A percentile compares a stretch with the other conserved stretches of the same genome.
Evolutionary conservation across 1,140 invertebrate genomes (phyloP).

Genomic region (Archivesica marissinica): DNA sequence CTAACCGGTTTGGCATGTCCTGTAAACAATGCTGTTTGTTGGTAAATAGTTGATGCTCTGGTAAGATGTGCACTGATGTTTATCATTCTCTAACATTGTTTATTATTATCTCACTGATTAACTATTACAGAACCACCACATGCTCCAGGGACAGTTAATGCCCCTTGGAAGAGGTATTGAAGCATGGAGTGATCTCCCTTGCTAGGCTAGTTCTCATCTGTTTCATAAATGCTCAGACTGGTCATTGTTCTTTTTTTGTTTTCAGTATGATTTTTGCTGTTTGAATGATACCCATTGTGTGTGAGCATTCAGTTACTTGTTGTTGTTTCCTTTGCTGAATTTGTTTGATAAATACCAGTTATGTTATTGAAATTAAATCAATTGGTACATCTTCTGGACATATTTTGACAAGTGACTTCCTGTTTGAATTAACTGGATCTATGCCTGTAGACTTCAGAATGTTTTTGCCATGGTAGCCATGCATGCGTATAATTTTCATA

Average conservation of each 20-base stretch:
- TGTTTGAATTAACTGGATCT: too few relatives aligned
- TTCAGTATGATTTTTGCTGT: not conserved
- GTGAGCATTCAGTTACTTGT: too few relatives aligned
- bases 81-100: not conserved
- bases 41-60: not conserved
- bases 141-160: conserved; percentile 43
- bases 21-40: not conserved
- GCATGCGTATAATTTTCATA: too few relatives aligned
- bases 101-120: conserved; percentile 8
- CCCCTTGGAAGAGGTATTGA: conserved; percentile 56
- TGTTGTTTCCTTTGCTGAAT: too few relatives aligned
- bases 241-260: not conserved
- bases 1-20: too few relatives aligned
- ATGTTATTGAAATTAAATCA: too few relatives aligned
- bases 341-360: too few relatives aligned
- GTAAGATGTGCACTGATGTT: not conserved
- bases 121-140: conserved; percentile 49
- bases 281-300: not conserved
- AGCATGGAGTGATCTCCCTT: conserved; percentile 53
- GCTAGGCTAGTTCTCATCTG: conserved; percentile 30
- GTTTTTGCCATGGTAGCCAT: too few relatives aligned
- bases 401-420: too few relatives aligned
- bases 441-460: too few relatives aligned
- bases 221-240: conserved; percentile 6
- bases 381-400: too few relatives aligned